phyloP scores from a whole-genome alignment of 2,797 vertebrate genomes.

The Pipistrellus nathusii region DNA sequence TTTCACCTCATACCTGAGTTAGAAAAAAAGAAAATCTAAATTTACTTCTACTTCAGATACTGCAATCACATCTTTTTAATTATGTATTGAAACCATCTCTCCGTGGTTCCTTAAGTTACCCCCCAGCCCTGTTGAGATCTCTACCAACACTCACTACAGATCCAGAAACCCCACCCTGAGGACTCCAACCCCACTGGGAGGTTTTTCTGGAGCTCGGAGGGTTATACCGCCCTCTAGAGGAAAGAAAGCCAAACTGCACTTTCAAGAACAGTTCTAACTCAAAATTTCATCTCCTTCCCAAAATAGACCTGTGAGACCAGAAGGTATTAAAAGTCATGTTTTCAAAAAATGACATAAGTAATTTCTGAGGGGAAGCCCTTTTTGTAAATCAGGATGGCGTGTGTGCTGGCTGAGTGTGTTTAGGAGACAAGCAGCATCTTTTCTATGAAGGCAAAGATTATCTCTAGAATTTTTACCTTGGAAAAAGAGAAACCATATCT shows the following conservation, averaged over 20 bases:
- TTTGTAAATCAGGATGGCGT: neutral
- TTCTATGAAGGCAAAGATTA: neutral
- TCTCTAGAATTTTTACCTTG: neutral
- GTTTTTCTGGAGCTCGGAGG: accelerated
- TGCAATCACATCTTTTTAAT: neutral
- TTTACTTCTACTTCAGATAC: neutral
- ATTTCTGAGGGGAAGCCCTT: neutral
- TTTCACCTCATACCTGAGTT: neutral
- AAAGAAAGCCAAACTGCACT: neutral
- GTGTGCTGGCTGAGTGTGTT: accelerated
- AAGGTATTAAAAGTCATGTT: neutral
- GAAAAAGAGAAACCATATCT: neutral
- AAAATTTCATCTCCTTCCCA: neutral
- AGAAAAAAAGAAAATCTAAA: neutral
- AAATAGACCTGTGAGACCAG: neutral
- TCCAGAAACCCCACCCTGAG: neutral
- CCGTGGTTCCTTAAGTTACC: neutral
- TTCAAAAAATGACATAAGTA: neutral
- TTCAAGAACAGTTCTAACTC: neutral
- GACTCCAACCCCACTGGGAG: accelerated
- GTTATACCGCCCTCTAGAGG: constrained; percentile 59
- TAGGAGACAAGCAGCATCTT: neutral
- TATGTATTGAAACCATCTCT: neutral
- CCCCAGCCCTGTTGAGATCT: neutral
- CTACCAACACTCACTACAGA: accelerated